A percentile compares a stretch with the other conserved stretches of the same genome.
These are phyloP conservation scores for Corythaixoides concolor DNA, from an alignment of 2,113 vertebrate species.

Conservation along the genomic window DNA sequence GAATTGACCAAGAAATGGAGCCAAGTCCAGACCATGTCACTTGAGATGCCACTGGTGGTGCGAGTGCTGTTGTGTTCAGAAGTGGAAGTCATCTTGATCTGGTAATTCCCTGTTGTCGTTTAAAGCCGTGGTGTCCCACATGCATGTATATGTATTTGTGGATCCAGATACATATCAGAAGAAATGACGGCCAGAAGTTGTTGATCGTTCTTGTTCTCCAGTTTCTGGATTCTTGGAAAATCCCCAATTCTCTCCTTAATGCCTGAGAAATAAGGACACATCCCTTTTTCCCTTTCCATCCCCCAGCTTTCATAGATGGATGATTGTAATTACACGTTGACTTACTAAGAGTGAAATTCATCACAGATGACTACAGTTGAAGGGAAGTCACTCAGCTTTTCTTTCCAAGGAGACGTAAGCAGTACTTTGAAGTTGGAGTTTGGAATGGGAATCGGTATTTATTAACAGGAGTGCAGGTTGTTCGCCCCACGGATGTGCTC, in stretches of 20 bases:
- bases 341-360: neutral
- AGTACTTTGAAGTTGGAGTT: slow-evolving; percentile 26
- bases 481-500: neutral
- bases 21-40: neutral
- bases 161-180: neutral
- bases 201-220: neutral
- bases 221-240: neutral
- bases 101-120: neutral
- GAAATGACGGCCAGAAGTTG: neutral
- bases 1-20: neutral
- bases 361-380: neutral
- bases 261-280: neutral
- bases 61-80: fast-evolving
- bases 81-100: neutral
- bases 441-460: neutral
- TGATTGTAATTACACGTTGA: neutral
- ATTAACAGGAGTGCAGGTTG: neutral
- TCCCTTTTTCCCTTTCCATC: neutral
- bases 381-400: neutral
- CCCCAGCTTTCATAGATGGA: neutral
- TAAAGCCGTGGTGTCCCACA: neutral
- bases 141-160: neutral
- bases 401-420: neutral
- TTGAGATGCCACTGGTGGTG: neutral
- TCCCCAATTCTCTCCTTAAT: neutral